A percentile compares a stretch with the other conserved stretches of the same genome.
Conservation (phyloP, 2,888 invertebrate species). For the Leptothorax acervorum region DNA sequence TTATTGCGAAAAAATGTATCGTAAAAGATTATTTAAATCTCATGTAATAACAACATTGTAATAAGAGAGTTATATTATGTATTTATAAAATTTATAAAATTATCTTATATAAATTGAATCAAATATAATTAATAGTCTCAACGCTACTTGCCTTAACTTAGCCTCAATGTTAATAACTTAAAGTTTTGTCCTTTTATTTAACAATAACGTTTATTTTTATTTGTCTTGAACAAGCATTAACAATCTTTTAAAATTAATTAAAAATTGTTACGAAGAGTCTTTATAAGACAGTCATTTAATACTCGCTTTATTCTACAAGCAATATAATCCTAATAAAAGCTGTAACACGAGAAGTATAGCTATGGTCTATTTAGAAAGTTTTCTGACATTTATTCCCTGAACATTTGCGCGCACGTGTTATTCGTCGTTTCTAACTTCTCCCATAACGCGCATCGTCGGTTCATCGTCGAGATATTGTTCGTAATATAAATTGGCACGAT, state of each 20-base stretch:
- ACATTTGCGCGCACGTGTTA: slow-evolving; percentile 48
- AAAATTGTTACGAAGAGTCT: background rate
- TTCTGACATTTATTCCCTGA: slow-evolving; percentile 45
- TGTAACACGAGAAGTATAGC: background rate
- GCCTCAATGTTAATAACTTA: background rate
- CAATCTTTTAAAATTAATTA: background rate
- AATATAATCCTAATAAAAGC: slow-evolving; percentile 37
- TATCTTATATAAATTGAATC: background rate
- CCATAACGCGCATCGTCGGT: slow-evolving; percentile 41
- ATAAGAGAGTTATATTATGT: background rate
- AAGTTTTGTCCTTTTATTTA: background rate
- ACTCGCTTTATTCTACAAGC: slow-evolving; percentile 22
- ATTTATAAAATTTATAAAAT: background rate
- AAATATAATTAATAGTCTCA: background rate
- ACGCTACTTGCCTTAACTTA: too few species aligned
- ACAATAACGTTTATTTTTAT: background rate
- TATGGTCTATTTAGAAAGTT: slow-evolving; percentile 40
- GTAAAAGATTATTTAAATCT: background rate
- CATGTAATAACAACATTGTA: background rate
- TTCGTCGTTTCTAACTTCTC: slow-evolving; percentile 47
- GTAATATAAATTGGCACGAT: slow-evolving; percentile 28
- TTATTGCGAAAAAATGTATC: background rate
- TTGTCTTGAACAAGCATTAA: background rate
- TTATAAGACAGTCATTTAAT: slow-evolving; percentile 3
- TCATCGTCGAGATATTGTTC: slow-evolving; percentile 45